Evolutionary conservation across 1,140 invertebrate species (phyloP).

Genomic region (Nasonia longicornis): DNA sequence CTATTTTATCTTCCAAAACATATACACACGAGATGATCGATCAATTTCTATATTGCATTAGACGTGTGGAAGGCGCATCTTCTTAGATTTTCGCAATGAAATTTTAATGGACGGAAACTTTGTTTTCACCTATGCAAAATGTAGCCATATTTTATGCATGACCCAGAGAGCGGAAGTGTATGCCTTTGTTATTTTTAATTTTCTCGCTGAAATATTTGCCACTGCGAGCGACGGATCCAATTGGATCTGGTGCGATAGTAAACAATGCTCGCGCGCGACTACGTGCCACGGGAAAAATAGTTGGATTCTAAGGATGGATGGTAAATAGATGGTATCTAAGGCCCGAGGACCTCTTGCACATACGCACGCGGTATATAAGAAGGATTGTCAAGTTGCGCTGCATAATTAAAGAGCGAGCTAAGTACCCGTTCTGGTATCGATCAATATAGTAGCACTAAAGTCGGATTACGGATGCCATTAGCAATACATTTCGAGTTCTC

Average conservation of each 20-base stretch:
- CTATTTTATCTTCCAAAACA: no score
- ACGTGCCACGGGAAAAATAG: no score
- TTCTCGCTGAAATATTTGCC: neutral
- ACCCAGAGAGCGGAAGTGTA: neutral
- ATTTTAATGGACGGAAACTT: no score
- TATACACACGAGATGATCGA: no score
- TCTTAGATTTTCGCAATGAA: no score
- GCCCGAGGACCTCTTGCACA: neutral
- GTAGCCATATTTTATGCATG: no score
- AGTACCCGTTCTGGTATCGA: constrained; percentile 13
- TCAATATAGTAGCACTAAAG: neutral
- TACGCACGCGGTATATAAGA: neutral
- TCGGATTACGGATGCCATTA: constrained; percentile 19
- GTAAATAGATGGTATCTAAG: no score
- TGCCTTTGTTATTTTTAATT: constrained; percentile 1
- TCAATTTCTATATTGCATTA: no score
- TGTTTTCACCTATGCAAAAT: no score
- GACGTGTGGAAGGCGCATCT: no score
- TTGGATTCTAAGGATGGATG: no score
- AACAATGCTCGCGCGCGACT: neutral
- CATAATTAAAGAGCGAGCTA: neutral
- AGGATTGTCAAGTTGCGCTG: neutral
- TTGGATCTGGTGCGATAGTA: neutral
- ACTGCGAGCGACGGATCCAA: neutral
- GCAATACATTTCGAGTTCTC: neutral